Evolutionary conservation across 1,140 invertebrate genomes (phyloP), one percentile per base, ranked within the genome.

Genomic region (Batillaria attramentaria): DNA sequence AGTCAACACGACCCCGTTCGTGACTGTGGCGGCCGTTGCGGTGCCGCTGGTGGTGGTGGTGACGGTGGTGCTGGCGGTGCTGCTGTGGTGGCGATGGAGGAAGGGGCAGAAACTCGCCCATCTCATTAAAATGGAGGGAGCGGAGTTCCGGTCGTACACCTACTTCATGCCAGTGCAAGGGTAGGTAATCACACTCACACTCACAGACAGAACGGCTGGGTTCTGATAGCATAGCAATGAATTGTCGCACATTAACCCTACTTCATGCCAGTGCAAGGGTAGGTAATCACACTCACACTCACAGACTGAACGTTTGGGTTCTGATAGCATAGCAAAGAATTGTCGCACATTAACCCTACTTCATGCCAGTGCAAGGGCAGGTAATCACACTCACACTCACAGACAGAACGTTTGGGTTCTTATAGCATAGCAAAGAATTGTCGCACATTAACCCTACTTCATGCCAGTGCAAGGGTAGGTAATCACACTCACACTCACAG

Each of bases 391-490:
- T n/a, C n/a, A n/a, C 33, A 16, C 24, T 18, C 33, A 68, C 50
- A 54, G 24, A 50, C 24, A 50, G 46, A 50, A 13, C 46, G 46
- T 13, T 24, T 50, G 46, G 13, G 46, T 50, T 13, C 46, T 13
- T 13, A 50, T 50, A 50, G 24, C 13, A 13, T 13, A 50, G 24
- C 46, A 13, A 24, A n/a, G n/a, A n/a, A n/a, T n/a, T n/a, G n/a
- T n/a, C n/a, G n/a, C n/a, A n/a, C n/a, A n/a, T 54, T 80, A 80
- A 50, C 43, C 66, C 41, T 24, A 60, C 28, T 80, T 80, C 68
- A n/a, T 60, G 28, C 46, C 66, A 20, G 20, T n/a, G 13, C 24
- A 66, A 10, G 50, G 62, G 72, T 75, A 33, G 37, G 70, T 33
- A n/a, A n/a, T n/a, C n/a, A n/a, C n/a, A n/a, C n/a, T n/a, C n/a